Evolutionary conservation across 2,888 invertebrate genomes (phyloP).

Genomic region (Idaea straminata): DNA sequence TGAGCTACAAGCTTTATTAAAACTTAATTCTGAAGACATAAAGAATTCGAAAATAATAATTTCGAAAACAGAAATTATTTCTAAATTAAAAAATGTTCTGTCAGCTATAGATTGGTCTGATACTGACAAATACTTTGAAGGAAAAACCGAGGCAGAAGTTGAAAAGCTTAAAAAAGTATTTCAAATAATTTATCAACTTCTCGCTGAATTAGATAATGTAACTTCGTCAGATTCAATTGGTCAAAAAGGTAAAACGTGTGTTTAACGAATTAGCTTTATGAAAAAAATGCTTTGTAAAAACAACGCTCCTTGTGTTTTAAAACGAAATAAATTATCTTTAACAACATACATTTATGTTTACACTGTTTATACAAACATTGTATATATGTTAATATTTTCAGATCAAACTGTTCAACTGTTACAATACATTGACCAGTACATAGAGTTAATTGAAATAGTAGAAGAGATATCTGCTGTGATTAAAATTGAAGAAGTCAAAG

Average conservation of each 20-base stretch:
- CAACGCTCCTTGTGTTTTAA: neutral
- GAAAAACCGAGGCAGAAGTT: slow-evolving; percentile 33
- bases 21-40: slow-evolving; percentile 19
- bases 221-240: slow-evolving; percentile 12
- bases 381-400: slow-evolving; percentile 31
- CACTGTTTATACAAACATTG: neutral
- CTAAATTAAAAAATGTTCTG: slow-evolving; percentile 33
- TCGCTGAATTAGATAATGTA: slow-evolving; percentile 38
- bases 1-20: slow-evolving; percentile 35
- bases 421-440: slow-evolving; percentile 57
- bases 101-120: slow-evolving; percentile 49
- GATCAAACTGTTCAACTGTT: slow-evolving; percentile 44
- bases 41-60: slow-evolving; percentile 21
- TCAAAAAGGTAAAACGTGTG: slow-evolving; percentile 39
- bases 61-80: slow-evolving; percentile 35
- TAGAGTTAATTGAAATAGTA: slow-evolving; percentile 59
- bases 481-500: slow-evolving; percentile 48
- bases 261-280: slow-evolving; percentile 22
- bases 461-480: slow-evolving; percentile 56
- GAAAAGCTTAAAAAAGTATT: slow-evolving; percentile 41
- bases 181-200: slow-evolving; percentile 43
- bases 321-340: neutral
- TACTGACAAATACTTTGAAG: slow-evolving; percentile 36
- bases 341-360: neutral
- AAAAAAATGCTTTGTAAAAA: slow-evolving; percentile 37